Percentiles rank a stretch among this genome's conserved stretches.
Conservation (phyloP, 2,888 invertebrate genomes). For the Hofmannophila pseudospretella region DNA sequence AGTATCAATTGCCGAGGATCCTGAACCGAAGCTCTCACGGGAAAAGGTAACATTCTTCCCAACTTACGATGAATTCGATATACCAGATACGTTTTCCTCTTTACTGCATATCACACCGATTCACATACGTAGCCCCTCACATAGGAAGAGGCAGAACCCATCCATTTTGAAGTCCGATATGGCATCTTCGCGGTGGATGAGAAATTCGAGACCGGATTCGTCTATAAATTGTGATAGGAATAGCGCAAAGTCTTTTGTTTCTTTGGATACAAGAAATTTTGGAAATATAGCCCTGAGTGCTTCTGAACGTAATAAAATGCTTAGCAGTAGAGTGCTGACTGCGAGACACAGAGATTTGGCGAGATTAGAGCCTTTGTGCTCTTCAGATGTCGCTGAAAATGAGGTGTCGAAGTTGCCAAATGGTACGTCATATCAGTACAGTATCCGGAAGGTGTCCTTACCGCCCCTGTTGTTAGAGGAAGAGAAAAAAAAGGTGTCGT, state of each 20-base stretch:
- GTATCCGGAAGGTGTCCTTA: conserved; percentile 61
- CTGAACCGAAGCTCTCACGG: conserved; percentile 40
- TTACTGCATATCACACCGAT: conserved; percentile 67
- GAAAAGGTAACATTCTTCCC: conserved; percentile 45
- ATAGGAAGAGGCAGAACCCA: conserved; percentile 51
- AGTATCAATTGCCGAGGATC: conserved; percentile 1
- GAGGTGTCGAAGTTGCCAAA: conserved; percentile 35
- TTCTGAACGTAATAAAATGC: conserved; percentile 43
- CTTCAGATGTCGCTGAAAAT: conserved; percentile 48
- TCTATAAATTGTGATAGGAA: conserved; percentile 61
- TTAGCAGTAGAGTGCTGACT: conserved; percentile 52
- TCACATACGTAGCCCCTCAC: conserved; percentile 53
- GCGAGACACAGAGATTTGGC: conserved; percentile 56
- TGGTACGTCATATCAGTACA: conserved; percentile 38
- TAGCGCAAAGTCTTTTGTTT: conserved; percentile 70
- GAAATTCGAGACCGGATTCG: conserved; percentile 58
- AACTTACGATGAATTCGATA: conserved; percentile 38
- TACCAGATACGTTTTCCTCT: conserved; percentile 59
- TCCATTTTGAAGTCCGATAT: conserved; percentile 65
- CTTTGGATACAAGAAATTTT: conserved; percentile 57
- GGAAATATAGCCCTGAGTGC: conserved; percentile 44
- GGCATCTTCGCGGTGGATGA: conserved; percentile 71
- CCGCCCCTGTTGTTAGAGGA: conserved; percentile 66
- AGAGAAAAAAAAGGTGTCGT: conserved; percentile 48
- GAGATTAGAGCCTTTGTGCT: conserved; percentile 53